Evolutionary conservation across 2,888 invertebrate species (phyloP).

Genomic region (Drosophila demipolita): DNA sequence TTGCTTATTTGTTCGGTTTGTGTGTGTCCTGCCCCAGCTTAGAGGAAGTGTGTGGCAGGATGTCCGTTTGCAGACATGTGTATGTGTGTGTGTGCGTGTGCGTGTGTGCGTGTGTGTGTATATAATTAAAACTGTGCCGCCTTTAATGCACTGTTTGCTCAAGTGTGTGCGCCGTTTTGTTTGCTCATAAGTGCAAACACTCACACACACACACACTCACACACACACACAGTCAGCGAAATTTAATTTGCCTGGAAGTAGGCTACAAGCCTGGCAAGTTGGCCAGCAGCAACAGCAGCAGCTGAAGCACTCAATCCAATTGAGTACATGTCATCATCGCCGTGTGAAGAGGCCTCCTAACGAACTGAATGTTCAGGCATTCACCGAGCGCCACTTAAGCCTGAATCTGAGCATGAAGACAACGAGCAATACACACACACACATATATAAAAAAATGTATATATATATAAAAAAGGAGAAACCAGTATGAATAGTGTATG

Average conservation of each 20-base stretch:
- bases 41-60: slow-evolving; percentile 22
- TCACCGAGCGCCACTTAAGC: slow-evolving; percentile 33
- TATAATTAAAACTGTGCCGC: slow-evolving; percentile 69
- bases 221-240: slow-evolving; percentile 16
- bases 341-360: slow-evolving; percentile 41
- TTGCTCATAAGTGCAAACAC: slow-evolving; percentile 35
- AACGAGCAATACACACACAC: slow-evolving; percentile 4
- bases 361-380: slow-evolving; percentile 37
- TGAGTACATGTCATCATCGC: slow-evolving; percentile 61
- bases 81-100: slow-evolving; percentile 24
- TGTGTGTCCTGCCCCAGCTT: background rate
- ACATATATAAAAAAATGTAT: slow-evolving; percentile 8
- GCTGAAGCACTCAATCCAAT: slow-evolving; percentile 52
- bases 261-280: slow-evolving; percentile 56
- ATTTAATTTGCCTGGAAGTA: slow-evolving; percentile 70
- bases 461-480: background rate
- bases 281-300: slow-evolving; percentile 18
- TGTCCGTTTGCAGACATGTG: slow-evolving; percentile 27
- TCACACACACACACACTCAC: slow-evolving; percentile 1
- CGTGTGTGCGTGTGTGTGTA: slow-evolving; percentile 26
- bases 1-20: slow-evolving; percentile 25
- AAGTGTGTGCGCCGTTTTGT: slow-evolving; percentile 63
- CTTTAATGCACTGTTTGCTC: slow-evolving; percentile 64
- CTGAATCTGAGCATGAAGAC: slow-evolving; percentile 12
- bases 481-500: background rate